Evolutionary conservation across 2,113 vertebrate genomes (phyloP).

Genomic region (Microcebus griseorufus): DNA sequence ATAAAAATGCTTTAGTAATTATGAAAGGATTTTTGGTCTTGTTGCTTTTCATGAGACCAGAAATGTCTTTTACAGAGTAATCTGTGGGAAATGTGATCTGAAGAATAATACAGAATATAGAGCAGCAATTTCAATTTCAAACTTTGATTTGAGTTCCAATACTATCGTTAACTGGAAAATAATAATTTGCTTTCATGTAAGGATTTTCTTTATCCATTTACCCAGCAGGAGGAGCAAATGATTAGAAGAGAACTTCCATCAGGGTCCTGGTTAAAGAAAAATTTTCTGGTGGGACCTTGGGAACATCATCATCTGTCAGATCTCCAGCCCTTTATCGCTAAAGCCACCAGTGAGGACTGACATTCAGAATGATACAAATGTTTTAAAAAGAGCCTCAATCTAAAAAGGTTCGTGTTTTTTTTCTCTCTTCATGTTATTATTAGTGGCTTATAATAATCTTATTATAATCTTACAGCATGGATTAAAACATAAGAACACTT

Average conservation of each 20-base stretch:
- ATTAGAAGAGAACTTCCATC: neutral
- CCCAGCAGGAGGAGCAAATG: neutral
- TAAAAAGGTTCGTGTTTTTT: neutral
- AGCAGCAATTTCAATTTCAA: conserved; percentile 20
- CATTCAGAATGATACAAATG: neutral
- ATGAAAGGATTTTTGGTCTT: conserved; percentile 8
- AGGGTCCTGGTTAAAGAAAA: neutral
- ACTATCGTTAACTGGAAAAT: conserved; percentile 19
- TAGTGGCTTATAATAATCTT: neutral
- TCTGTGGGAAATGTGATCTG: neutral
- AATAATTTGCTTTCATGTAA: neutral
- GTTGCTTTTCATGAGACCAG: neutral
- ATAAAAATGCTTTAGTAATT: conserved; percentile 1
- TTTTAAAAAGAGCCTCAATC: neutral
- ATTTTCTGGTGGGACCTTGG: neutral
- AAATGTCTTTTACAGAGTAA: neutral
- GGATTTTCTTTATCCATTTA: neutral
- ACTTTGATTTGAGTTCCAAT: neutral
- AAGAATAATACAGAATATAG: neutral
- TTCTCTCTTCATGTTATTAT: neutral
- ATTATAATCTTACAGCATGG: neutral
- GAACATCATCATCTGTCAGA: neutral
- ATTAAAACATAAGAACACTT: neutral
- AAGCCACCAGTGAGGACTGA: neutral
- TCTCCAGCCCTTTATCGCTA: neutral